These are phyloP conservation scores for Hypsopygia costalis DNA, from an alignment of 2,888 invertebrate species.

Conservation along the genomic window DNA sequence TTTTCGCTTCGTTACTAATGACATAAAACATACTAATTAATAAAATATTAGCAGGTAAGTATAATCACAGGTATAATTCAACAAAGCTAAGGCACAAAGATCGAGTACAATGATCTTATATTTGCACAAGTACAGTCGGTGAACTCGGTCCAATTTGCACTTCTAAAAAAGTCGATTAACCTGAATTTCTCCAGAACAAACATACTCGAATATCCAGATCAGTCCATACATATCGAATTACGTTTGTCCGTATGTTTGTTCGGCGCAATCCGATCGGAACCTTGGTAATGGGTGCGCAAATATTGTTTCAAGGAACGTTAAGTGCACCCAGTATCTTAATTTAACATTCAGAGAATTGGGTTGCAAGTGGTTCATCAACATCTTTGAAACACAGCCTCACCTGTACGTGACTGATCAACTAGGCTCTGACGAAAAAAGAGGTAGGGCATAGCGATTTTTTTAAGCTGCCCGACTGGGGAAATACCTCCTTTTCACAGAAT, in stretches of 20 bases:
- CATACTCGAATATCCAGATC: conserved; percentile 19
- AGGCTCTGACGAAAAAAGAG: no score
- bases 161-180: conserved; percentile 24
- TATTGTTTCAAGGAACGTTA: conserved; percentile 26
- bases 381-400: no score
- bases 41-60: no score
- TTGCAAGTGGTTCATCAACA: no score
- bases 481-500: no score
- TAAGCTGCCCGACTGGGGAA: no score
- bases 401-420: no score
- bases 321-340: not conserved
- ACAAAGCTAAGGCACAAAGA: not conserved
- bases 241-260: conserved; percentile 15
- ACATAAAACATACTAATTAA: no score
- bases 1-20: no score
- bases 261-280: conserved; percentile 17
- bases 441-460: no score
- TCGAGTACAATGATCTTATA: not conserved
- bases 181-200: conserved; percentile 32
- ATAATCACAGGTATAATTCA: not conserved
- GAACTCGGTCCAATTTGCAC: conserved; percentile 16
- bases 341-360: no score
- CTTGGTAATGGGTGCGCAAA: conserved; percentile 25
- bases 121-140: conserved; percentile 6
- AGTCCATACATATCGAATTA: conserved; percentile 24